These are phyloP conservation scores for Pterobdella sp. DNA, from an alignment of 2,888 invertebrate genomes.

Conservation along the genomic window DNA sequence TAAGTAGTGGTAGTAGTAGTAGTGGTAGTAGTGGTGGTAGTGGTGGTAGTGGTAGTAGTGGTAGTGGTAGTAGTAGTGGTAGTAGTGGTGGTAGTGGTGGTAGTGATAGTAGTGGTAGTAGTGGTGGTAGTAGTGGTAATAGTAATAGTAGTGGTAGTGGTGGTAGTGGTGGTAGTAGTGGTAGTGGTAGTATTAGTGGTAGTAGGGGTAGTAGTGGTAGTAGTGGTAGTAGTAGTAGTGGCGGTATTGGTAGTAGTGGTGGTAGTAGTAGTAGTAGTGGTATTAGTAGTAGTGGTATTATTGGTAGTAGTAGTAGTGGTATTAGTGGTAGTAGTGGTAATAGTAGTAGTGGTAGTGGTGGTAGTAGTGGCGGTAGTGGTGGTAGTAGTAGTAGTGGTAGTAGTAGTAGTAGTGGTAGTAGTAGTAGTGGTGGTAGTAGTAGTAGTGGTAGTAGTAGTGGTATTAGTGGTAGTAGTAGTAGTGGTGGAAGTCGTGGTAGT, in stretches of 20 bases:
- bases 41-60: not conserved
- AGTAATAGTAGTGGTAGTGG: constrained; percentile 8
- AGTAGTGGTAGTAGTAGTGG: not conserved
- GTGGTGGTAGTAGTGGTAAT: constrained; percentile 11
- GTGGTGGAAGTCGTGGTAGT: not conserved
- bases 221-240: constrained; percentile 13
- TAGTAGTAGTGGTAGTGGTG: constrained; percentile 11
- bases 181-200: constrained; percentile 10
- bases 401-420: constrained; percentile 14
- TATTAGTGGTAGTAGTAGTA: not conserved
- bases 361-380: constrained; percentile 7
- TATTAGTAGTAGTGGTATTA: constrained; percentile 5
- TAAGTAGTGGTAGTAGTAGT: not conserved
- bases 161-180: not conserved
- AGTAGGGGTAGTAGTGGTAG: constrained; percentile 11
- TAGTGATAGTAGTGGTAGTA: constrained; percentile 7
- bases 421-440: constrained; percentile 4
- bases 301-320: constrained; percentile 10
- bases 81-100: constrained; percentile 11
- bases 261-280: constrained; percentile 8
- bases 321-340: constrained; percentile 6
- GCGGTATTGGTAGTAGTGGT: constrained; percentile 5
- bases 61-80: constrained; percentile 4
- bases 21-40: not conserved
- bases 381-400: constrained; percentile 8